Evolutionary conservation across 2,113 vertebrate species (phyloP).

Genomic region (Apeltes quadracus): DNA sequence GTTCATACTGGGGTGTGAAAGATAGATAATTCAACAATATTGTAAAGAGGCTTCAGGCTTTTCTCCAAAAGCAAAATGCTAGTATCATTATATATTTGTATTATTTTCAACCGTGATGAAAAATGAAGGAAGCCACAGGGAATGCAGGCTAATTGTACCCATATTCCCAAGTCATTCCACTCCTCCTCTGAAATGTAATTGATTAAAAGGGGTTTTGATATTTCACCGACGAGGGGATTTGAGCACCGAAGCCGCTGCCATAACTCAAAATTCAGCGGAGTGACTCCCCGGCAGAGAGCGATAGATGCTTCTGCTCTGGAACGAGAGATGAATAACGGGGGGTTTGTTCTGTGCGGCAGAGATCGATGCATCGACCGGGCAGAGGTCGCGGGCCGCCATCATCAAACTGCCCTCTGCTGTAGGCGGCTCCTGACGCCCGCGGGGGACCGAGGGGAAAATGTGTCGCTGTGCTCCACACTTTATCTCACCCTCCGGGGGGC

Average conservation of each 20-base stretch:
- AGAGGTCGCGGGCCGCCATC: constrained; percentile 55
- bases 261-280: constrained; percentile 6
- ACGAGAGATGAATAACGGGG: constrained; percentile 61
- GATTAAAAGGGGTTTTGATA: constrained; percentile 2
- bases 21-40: background rate
- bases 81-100: background rate
- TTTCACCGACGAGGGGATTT: background rate
- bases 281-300: background rate
- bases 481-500: background rate
- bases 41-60: background rate
- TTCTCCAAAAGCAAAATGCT: background rate
- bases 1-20: background rate
- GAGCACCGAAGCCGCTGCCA: background rate
- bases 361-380: constrained; percentile 63
- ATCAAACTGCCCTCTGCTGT: constrained; percentile 34
- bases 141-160: background rate
- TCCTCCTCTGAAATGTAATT: background rate
- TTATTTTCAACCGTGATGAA: background rate
- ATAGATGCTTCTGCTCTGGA: constrained; percentile 32
- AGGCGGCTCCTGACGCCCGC: constrained; percentile 45
- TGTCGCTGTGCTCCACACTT: constrained; percentile 44
- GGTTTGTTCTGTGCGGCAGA: constrained; percentile 52
- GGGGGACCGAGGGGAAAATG: constrained; percentile 32
- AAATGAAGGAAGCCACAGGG: background rate
- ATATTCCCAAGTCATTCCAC: background rate